phyloP scores from a whole-genome alignment of 2,113 vertebrate species.

The Marmota flaviventris region DNA sequence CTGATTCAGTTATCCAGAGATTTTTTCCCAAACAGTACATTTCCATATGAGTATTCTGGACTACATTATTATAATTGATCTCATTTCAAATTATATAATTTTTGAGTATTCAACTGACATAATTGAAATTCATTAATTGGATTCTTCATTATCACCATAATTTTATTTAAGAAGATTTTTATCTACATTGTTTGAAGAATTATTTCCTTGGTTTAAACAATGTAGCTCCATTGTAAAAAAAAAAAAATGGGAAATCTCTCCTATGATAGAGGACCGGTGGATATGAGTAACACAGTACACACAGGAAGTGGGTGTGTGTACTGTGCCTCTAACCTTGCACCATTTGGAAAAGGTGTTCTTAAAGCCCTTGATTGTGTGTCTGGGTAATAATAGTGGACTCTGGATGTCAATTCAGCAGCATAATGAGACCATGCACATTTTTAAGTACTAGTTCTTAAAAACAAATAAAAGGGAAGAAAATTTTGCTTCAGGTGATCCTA shows the following conservation, averaged over 20 bases:
- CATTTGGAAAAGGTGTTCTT: neutral
- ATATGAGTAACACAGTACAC: neutral
- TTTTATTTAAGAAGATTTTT: constrained; percentile 1
- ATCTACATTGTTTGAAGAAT: neutral
- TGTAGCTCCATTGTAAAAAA: neutral
- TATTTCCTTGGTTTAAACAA: neutral
- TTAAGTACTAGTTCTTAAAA: neutral
- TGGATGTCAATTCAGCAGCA: neutral
- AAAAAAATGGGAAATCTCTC: neutral
- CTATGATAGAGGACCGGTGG: neutral
- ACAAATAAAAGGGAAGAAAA: neutral
- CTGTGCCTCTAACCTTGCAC: too few species aligned
- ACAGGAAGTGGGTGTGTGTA: neutral
- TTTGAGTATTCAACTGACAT: neutral
- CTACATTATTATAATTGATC: neutral
- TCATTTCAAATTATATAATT: neutral
- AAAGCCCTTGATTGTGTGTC: neutral
- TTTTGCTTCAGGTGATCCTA: constrained; percentile 20
- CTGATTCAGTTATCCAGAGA: neutral
- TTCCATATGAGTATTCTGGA: neutral
- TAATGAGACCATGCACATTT: neutral
- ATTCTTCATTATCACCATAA: neutral
- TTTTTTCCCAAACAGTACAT: neutral
- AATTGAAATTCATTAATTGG: neutral
- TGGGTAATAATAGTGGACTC: neutral